Evolutionary conservation across 2,797 vertebrate species (phyloP).

Genomic region (Chelon labrosus): DNA sequence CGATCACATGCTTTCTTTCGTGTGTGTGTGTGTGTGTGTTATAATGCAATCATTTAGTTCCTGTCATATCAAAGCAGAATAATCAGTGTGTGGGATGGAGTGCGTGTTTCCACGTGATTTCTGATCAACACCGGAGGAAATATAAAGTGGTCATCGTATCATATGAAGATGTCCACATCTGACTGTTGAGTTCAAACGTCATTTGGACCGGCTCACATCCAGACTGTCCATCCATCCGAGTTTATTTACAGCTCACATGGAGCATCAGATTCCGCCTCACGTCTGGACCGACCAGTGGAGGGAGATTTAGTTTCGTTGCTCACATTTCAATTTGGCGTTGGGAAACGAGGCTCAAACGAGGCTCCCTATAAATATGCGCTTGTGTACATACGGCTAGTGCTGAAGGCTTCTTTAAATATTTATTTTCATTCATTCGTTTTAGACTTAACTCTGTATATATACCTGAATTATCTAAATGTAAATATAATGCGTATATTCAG

Average conservation of each 20-base stretch:
- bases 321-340: conserved; percentile 30
- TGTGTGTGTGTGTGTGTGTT: not conserved
- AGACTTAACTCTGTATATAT: no score
- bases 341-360: not conserved
- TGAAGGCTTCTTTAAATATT: conserved; percentile 15
- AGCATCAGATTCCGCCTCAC: conserved; percentile 15
- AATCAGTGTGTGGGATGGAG: not conserved
- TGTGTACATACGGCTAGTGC: not conserved
- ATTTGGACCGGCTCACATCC: not conserved
- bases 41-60: not conserved
- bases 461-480: not conserved
- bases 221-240: conserved; percentile 17
- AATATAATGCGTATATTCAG: not conserved
- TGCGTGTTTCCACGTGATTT: not conserved
- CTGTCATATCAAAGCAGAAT: not conserved
- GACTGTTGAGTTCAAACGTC: not conserved
- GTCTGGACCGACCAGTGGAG: conserved; percentile 16
- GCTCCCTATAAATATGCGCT: conserved; percentile 31
- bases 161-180: not conserved
- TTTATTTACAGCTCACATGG: conserved; percentile 41
- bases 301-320: conserved; percentile 32
- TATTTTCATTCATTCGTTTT: not conserved
- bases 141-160: no score
- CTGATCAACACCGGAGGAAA: no score
- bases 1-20: not conserved